Evolutionary conservation across 2,113 vertebrate genomes (phyloP).

Genomic region (Mesitornis unicolor): DNA sequence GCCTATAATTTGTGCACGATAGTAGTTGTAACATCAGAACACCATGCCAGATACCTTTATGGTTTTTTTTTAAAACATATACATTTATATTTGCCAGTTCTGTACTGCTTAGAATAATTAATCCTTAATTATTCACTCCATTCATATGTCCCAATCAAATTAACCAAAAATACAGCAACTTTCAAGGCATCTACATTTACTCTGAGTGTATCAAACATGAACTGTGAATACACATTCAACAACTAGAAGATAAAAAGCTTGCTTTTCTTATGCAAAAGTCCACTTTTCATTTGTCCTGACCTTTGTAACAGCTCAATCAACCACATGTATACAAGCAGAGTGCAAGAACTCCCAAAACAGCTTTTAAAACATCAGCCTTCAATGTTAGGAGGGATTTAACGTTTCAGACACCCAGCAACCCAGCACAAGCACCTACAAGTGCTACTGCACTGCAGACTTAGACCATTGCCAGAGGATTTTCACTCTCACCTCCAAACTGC

Average conservation of each 20-base stretch:
- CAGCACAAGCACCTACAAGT: background rate
- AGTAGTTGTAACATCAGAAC: background rate
- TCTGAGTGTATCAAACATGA: background rate
- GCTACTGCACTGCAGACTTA: background rate
- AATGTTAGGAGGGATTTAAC: background rate
- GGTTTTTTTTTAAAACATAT: background rate
- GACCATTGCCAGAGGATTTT: background rate
- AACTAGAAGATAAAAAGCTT: background rate
- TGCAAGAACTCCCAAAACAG: background rate
- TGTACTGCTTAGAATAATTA: background rate
- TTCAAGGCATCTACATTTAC: background rate
- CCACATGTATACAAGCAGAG: background rate
- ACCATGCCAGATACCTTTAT: background rate
- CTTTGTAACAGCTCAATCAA: background rate
- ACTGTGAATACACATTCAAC: background rate
- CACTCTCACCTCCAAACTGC: background rate
- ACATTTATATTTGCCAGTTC: background rate
- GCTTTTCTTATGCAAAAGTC: background rate
- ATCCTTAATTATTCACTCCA: background rate
- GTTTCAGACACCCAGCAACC: background rate
- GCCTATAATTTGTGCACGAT: background rate
- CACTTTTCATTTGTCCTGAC: background rate
- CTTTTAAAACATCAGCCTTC: background rate
- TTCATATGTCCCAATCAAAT: background rate
- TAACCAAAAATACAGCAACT: background rate